A percentile compares a stretch with the other conserved stretches of the same genome.
Evolutionary conservation across 2,797 vertebrate species (phyloP).

Genomic region (Clarias platycephalus): DNA sequence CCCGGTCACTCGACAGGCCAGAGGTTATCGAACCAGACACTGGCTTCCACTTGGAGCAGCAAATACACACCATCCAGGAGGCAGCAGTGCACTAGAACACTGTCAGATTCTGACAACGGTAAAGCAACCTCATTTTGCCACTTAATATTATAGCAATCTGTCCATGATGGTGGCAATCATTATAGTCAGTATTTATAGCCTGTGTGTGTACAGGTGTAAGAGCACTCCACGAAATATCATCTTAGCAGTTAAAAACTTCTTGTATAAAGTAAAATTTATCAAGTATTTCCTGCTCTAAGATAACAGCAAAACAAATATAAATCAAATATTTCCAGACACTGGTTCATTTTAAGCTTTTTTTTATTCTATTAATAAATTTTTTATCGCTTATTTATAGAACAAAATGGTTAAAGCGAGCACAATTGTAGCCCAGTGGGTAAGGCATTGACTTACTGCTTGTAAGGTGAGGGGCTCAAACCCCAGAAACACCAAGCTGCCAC

Average conservation of each 20-base stretch:
- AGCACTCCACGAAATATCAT: background rate
- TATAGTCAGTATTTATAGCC: background rate
- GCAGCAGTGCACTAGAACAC: constrained; percentile 71
- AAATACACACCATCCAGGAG: constrained; percentile 64
- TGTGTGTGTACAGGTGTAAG: background rate
- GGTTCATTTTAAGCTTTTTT: background rate
- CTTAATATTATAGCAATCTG: background rate
- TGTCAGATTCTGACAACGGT: constrained; percentile 79
- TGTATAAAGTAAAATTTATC: no score
- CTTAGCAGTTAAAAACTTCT: background rate
- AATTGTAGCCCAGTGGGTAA: background rate
- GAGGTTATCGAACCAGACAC: constrained; percentile 59
- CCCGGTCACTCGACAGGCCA: constrained; percentile 71
- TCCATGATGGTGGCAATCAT: background rate
- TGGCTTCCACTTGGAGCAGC: constrained; percentile 68
- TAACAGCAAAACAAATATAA: background rate
- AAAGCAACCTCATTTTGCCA: constrained; percentile 29
- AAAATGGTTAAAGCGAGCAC: background rate
- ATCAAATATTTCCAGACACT: background rate
- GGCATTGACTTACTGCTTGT: no score
- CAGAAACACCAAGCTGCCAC: no score
- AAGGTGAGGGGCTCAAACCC: no score
- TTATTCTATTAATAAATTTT: background rate
- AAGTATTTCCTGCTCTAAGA: background rate
- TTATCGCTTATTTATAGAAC: background rate